Percentiles rank a stretch among this genome's conserved stretches.
Evolutionary conservation across 2,797 vertebrate genomes (phyloP).

Genomic region (Sus cebifrons): DNA sequence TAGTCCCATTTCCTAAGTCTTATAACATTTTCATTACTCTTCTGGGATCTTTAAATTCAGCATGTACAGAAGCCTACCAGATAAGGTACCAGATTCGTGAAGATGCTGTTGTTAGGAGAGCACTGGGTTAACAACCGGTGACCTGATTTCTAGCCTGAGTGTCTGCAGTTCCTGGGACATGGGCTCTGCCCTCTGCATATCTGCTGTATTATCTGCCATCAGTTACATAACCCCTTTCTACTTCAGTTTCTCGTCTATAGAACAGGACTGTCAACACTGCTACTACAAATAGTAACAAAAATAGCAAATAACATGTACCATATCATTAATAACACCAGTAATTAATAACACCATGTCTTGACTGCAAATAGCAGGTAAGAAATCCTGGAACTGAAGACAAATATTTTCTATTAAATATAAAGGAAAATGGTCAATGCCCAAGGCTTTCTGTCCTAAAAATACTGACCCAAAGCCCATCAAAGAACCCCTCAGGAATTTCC

Average conservation of each 20-base stretch:
- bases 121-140: not conserved
- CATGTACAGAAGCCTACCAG: not conserved
- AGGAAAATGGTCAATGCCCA: not conserved
- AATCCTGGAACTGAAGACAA: not conserved
- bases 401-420: slow-evolving; percentile 7
- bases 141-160: not conserved
- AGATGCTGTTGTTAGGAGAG: not conserved
- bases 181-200: not conserved
- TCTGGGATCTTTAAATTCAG: not conserved
- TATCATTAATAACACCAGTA: not conserved
- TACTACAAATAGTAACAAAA: not conserved
- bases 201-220: not conserved
- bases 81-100: not conserved
- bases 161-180: fast-evolving
- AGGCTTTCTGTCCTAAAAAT: not conserved
- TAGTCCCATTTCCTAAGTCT: not conserved
- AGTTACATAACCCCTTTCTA: not conserved
- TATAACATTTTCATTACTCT: not conserved
- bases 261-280: not conserved
- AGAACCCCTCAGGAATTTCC: not conserved
- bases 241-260: slow-evolving; percentile 13
- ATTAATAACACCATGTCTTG: not conserved
- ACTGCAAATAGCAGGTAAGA: not conserved
- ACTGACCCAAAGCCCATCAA: not conserved
- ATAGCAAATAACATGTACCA: not conserved